Conservation (phyloP, 2,888 invertebrate species). For the Elegia similella region DNA sequence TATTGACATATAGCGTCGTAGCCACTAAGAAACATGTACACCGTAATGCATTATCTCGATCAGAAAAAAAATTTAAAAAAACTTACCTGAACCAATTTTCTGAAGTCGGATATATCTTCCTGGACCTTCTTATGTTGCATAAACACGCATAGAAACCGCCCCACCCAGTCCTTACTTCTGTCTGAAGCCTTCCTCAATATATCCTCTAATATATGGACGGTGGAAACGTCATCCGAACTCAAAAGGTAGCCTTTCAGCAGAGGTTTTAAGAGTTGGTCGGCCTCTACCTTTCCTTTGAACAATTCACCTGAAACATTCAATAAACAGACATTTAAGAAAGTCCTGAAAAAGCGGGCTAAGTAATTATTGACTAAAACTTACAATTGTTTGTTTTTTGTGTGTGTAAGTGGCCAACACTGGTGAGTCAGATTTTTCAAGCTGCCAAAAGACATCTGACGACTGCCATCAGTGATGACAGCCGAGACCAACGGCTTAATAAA, state of each 20-base stretch:
- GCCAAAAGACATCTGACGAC: no score
- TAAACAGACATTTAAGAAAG: no score
- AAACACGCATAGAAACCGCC: slow-evolving; percentile 76
- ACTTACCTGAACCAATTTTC: slow-evolving; percentile 66
- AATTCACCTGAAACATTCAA: slow-evolving; percentile 62
- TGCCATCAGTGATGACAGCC: no score
- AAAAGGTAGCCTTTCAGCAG: slow-evolving; percentile 71
- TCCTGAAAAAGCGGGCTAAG: no score
- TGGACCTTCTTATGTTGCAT: slow-evolving; percentile 64
- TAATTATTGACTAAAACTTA: no score
- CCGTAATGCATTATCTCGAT: neutral
- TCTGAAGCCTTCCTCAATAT: slow-evolving; percentile 62
- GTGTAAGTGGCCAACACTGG: no score
- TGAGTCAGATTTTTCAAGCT: no score
- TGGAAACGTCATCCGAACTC: slow-evolving; percentile 68
- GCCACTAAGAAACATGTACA: no score
- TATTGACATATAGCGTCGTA: no score
- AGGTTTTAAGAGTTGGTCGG: slow-evolving; percentile 65
- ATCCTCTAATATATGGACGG: slow-evolving; percentile 72
- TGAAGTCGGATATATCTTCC: slow-evolving; percentile 58
- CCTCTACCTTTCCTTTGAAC: slow-evolving; percentile 76
- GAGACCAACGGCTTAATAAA: no score
- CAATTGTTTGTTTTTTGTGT: no score
- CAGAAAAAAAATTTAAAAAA: neutral
- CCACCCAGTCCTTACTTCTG: slow-evolving; percentile 78